Evolutionary conservation across 2,113 vertebrate genomes (phyloP), one percentile per base, ranked within the genome.

Genomic region (Thalassoma bifasciatum): DNA sequence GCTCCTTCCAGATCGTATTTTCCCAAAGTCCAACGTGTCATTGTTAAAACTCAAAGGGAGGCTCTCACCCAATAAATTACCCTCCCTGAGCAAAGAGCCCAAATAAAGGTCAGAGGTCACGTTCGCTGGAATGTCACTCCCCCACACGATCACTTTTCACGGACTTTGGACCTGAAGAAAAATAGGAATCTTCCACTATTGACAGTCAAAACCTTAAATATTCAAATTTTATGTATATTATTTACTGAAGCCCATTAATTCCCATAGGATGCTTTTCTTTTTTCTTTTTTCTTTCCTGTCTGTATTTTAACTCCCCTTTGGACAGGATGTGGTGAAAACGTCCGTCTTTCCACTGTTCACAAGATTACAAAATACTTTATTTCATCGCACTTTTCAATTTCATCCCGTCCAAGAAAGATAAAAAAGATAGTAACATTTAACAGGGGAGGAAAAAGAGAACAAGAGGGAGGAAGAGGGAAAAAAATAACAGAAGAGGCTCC

Each of bases 51-150:
- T 26, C 12, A 3, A 63, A 34, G 0, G 5, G 14, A 24, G 22
- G 19, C 51, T 26, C 12, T 14, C 38, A 16, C 34, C 5, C 49
- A n/a, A 47, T 34, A 30, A 19, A 11, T 4, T 16, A 3, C 8
- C 9, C 13, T n/a, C 26, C 30, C 14, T 13, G 4, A 13, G 5
- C 16, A 44, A 16, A 36, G 17, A 63, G 23, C 12, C 59, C 23
- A 50, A 63, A 10, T 57, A 24, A 46, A 67, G 46, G 72, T 42
- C 8, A 70, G 44, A 65, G 75, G 66, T 75, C 36, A 24, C 8
- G 24, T n/a, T 38, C 11, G 40, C 38, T 23, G 30, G 44, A 46
- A 16, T 46, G 44, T 46, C 6, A 19, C 6, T 6, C 2, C 12
- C n/a, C 38, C 38, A 40, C 13, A 21, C 22, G 60, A 72, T 85